These are phyloP conservation scores for Nomada flava DNA, from an alignment of 2,888 invertebrate species.

Conservation along the genomic window DNA sequence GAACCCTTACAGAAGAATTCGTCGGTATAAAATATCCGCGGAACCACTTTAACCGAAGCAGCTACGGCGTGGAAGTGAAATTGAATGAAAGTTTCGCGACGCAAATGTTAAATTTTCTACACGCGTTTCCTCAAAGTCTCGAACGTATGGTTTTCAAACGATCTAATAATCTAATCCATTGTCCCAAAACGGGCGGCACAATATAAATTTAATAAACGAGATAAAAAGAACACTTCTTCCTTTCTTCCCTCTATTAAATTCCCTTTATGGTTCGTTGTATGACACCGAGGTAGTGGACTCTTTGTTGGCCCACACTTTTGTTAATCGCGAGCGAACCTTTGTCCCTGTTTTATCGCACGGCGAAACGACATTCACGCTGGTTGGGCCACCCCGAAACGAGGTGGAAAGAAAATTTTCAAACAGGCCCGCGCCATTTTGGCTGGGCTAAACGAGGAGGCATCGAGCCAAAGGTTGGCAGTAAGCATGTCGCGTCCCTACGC, in stretches of 20 bases:
- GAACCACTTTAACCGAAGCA: neutral
- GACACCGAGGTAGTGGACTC: slow-evolving; percentile 1
- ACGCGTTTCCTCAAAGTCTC: neutral
- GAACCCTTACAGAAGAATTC: neutral
- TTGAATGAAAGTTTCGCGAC: neutral
- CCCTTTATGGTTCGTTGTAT: neutral
- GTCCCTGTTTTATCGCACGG: slow-evolving; percentile 43
- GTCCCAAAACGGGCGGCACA: slow-evolving; percentile 4
- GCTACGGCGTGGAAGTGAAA: neutral
- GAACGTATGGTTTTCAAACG: neutral
- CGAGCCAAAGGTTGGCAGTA: slow-evolving; percentile 56
- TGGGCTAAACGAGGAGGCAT: slow-evolving; percentile 48
- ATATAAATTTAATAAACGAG: slow-evolving; percentile 15
- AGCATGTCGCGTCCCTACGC: slow-evolving; percentile 60
- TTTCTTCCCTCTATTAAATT: slow-evolving; percentile 19
- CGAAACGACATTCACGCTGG: slow-evolving; percentile 32
- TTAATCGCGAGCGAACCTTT: slow-evolving; percentile 32
- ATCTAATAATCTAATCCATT: neutral
- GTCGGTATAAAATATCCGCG: neutral
- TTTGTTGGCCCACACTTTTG: slow-evolving; percentile 27
- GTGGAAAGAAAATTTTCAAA: slow-evolving; percentile 57
- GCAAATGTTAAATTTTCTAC: neutral
- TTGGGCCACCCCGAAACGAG: slow-evolving; percentile 16
- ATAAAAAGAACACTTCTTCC: slow-evolving; percentile 22
- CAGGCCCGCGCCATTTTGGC: slow-evolving; percentile 36